Percentiles rank a stretch among this genome's conserved stretches.
Evolutionary conservation across 2,888 invertebrate species (phyloP).

Genomic region (Periphyllus acericola): DNA sequence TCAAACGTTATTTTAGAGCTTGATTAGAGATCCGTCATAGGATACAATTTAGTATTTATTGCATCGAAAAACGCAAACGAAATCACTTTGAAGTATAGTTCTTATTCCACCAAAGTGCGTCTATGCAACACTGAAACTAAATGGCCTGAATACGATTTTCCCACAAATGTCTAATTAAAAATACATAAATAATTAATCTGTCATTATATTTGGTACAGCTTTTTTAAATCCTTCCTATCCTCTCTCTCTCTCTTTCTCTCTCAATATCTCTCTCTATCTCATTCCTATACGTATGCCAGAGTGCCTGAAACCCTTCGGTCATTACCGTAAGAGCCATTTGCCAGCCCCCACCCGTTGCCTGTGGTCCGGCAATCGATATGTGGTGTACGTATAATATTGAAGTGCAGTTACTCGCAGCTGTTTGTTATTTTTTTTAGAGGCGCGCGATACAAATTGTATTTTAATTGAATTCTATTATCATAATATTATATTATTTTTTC

Average conservation of each 20-base stretch:
- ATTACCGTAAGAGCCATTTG: neutral
- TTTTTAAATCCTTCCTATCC: neutral
- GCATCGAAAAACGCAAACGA: neutral
- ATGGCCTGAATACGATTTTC: neutral
- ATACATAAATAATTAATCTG: neutral
- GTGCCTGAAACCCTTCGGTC: neutral
- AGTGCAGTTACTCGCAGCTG: neutral
- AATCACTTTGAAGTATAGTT: neutral
- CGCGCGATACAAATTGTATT: neutral
- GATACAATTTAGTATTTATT: neutral
- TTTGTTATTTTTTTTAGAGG: neutral
- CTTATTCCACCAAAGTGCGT: neutral
- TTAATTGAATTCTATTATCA: no score
- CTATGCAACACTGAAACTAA: neutral
- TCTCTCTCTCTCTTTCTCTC: neutral
- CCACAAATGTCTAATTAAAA: neutral
- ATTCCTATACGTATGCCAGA: neutral
- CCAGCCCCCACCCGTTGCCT: neutral
- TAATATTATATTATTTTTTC: no score
- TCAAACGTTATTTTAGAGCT: no score
- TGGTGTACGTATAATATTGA: neutral
- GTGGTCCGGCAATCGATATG: neutral
- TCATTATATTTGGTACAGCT: neutral
- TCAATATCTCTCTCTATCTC: no score
- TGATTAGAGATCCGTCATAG: no score